Evolutionary conservation across 2,888 invertebrate genomes (phyloP), one percentile per base, ranked within the genome.

Genomic region (Hirtodrosophila duncani): DNA sequence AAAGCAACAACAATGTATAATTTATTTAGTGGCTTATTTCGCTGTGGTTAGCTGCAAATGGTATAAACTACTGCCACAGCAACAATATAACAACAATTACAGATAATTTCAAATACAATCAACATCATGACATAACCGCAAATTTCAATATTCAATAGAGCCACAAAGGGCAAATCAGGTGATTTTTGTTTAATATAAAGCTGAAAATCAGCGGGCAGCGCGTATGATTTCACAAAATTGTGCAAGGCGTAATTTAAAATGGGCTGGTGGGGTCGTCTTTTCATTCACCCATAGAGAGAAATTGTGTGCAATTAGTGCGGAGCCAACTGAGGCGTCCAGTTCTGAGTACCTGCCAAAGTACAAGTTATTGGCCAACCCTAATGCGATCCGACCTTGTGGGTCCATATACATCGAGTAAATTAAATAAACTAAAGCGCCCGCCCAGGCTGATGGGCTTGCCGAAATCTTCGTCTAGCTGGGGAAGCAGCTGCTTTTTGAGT

Each of bases 401-500:
- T 31, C 21, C 21, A 31, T 7, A 8, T 26, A 39, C 18, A 18
- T 18, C 33, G 10, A 30, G 37, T 42, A 33, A 53, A 45, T 46
- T 57, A 62, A 60, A 60, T 58, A 67, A 49, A 55, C 53, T 61
- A 59, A 65, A 74, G 71, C 66, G 66, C 53, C 49, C 17, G 6
- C n/a, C 37, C 21, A 13, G 10, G 23, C 44, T 31, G 31, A 13
- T 41, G 38, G 50, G 52, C 36, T 46, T 29, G 48, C 45, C 49
- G 6, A 34, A 31, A 62, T 38, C 38, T 14, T 11, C 33, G 21
- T 9, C 17, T 10, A 23, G 17, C 38, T 21, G 36, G 38, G 11
- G 70, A 42, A 64, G 67, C 75, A 75, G 75, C 75, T 75, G 75
- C 67, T 75, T 79, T 79, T 77, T 69, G 77, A 77, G 63, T 72